Conservation (phyloP, 2,888 invertebrate genomes). For the Choristoneura rosaceana region DNA sequence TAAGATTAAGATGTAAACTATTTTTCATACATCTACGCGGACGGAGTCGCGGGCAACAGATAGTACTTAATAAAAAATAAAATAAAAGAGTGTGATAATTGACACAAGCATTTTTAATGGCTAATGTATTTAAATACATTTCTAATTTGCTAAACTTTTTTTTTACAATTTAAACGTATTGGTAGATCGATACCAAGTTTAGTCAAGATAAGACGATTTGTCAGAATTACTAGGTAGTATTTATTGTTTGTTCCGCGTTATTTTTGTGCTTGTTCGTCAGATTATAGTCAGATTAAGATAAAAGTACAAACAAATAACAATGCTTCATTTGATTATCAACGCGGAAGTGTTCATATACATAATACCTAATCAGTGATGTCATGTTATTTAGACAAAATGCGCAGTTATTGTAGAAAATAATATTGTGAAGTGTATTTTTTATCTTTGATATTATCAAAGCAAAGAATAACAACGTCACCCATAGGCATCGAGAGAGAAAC, state of each 20-base stretch:
- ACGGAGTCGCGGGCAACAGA: no score
- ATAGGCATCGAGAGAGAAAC: no score
- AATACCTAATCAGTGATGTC: neutral
- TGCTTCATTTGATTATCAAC: neutral
- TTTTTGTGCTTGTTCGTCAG: neutral
- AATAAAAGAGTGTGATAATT: no score
- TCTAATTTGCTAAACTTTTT: no score
- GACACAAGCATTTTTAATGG: no score
- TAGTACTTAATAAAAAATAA: no score
- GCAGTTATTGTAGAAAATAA: neutral
- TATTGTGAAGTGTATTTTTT: neutral
- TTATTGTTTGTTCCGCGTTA: slow-evolving; percentile 14
- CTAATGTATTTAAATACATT: no score
- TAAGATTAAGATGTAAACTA: no score
- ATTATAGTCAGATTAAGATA: slow-evolving; percentile 23
- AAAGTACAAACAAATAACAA: slow-evolving; percentile 16
- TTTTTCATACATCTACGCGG: no score
- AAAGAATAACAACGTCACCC: no score
- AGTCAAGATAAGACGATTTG: neutral
- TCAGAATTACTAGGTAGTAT: neutral
- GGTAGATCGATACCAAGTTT: neutral
- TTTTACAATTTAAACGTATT: neutral
- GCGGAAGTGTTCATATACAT: neutral
- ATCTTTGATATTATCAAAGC: no score
- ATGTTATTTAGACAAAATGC: neutral